These are phyloP conservation scores for Neodiprion virginianus DNA, from an alignment of 1,140 invertebrate species.

Conservation along the genomic window DNA sequence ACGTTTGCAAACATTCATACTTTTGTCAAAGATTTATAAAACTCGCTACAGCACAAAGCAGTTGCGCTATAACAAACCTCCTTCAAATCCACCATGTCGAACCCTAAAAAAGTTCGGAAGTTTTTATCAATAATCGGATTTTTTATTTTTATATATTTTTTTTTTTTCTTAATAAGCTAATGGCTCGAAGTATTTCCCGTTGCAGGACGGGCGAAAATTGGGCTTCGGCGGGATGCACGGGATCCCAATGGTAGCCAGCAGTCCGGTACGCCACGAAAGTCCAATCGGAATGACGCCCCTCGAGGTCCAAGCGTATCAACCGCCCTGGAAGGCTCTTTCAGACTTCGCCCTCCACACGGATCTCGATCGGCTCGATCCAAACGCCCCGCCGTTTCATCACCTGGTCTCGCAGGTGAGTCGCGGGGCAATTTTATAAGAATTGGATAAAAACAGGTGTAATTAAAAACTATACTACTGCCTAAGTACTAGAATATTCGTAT, in stretches of 20 bases:
- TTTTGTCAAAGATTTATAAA: no score
- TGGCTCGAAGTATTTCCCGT: slow-evolving; percentile 51
- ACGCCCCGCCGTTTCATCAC: slow-evolving; percentile 92
- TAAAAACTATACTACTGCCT: background rate
- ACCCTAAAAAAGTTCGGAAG: background rate
- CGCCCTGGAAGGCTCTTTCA: slow-evolving; percentile 94
- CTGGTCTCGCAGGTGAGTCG: slow-evolving; percentile 87
- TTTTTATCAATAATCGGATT: background rate
- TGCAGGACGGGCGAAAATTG: slow-evolving; percentile 89
- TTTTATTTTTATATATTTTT: background rate
- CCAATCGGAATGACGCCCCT: slow-evolving; percentile 84
- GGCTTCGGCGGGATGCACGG: slow-evolving; percentile 93
- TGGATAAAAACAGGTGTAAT: background rate
- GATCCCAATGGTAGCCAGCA: slow-evolving; percentile 95
- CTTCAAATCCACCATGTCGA: no score
- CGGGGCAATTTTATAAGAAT: slow-evolving; percentile 21
- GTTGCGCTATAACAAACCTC: no score
- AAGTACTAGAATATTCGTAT: background rate
- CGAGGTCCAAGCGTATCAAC: slow-evolving; percentile 95
- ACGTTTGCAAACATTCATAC: no score
- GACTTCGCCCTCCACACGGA: slow-evolving; percentile 95
- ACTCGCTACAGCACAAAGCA: no score
- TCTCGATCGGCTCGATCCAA: slow-evolving; percentile 84
- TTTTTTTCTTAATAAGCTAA: slow-evolving; percentile 30
- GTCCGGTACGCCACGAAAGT: slow-evolving; percentile 92